These are phyloP conservation scores for Typhlichthys eigenmanni DNA, from an alignment of 2,797 vertebrate species.

Conservation along the genomic window DNA sequence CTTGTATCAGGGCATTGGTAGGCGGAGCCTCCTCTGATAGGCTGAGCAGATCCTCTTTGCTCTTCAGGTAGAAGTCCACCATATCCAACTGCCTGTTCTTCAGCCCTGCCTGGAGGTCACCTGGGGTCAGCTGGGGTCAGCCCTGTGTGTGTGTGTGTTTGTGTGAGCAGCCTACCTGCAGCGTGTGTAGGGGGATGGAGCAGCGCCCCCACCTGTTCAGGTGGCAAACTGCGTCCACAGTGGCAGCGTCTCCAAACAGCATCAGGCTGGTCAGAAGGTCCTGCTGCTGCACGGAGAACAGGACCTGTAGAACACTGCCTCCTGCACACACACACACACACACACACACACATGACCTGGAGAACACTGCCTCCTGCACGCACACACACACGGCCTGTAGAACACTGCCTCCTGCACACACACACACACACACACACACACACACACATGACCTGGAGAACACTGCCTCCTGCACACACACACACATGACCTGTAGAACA, in stretches of 20 bases:
- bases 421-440: too few relatives aligned
- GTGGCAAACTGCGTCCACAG: constrained; percentile 88
- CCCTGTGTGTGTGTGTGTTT: background rate
- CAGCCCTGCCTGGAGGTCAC: constrained; percentile 84
- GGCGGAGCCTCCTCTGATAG: constrained; percentile 50
- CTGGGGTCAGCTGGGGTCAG: background rate
- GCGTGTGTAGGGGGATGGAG: constrained; percentile 89
- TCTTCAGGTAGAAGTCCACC: constrained; percentile 94
- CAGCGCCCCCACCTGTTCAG: constrained; percentile 93
- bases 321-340: constrained; percentile 34
- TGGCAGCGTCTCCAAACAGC: constrained; percentile 88
- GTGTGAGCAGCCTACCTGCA: constrained; percentile 79
- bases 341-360: background rate
- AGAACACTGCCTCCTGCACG: too few relatives aligned
- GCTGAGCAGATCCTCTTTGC: constrained; percentile 87
- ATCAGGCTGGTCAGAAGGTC: constrained; percentile 90
- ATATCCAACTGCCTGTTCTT: constrained; percentile 95
- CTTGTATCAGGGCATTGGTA: constrained; percentile 62
- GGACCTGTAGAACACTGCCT: constrained; percentile 80
- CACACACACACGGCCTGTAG: too few relatives aligned
- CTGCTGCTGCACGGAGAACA: constrained; percentile 88
- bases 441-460: too few relatives aligned
- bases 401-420: too few relatives aligned
- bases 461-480: background rate
- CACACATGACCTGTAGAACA: background rate